A percentile compares a stretch with the other conserved stretches of the same genome.
These are phyloP conservation scores for Zaprionus ornatus DNA, from an alignment of 1,140 invertebrate genomes.

Conservation along the genomic window DNA sequence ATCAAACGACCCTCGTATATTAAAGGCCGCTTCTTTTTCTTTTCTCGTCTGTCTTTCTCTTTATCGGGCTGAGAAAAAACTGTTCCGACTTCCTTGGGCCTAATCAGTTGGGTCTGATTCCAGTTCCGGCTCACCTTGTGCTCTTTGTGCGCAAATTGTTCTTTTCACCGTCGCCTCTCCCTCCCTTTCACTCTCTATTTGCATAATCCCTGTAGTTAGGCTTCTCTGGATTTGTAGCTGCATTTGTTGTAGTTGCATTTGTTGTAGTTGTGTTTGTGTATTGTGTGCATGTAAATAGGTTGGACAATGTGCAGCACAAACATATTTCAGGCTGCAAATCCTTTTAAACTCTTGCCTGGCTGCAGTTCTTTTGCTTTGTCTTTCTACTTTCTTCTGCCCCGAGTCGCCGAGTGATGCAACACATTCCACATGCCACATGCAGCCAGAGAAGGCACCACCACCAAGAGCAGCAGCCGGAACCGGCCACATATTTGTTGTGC, in stretches of 20 bases:
- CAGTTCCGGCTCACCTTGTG: background rate
- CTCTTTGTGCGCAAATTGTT: slow-evolving; percentile 27
- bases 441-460: slow-evolving; percentile 7
- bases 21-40: background rate
- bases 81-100: background rate
- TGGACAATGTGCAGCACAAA: slow-evolving; percentile 25
- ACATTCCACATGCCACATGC: slow-evolving; percentile 44
- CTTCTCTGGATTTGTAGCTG: background rate
- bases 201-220: slow-evolving; percentile 34
- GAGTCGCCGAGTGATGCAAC: slow-evolving; percentile 26
- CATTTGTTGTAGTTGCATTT: background rate
- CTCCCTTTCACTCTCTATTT: slow-evolving; percentile 21
- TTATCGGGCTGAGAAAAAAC: background rate
- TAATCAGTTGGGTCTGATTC: slow-evolving; percentile 1
- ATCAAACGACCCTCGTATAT: too few species aligned
- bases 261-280: slow-evolving; percentile 7
- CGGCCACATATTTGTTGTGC: slow-evolving; percentile 42
- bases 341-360: slow-evolving; percentile 43
- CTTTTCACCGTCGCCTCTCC: slow-evolving; percentile 18
- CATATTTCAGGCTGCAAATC: slow-evolving; percentile 46
- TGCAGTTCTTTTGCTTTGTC: slow-evolving; percentile 32
- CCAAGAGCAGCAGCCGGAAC: slow-evolving; percentile 22
- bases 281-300: slow-evolving; percentile 27
- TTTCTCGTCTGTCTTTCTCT: background rate
- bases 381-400: slow-evolving; percentile 27